Evolutionary conservation across 2,797 vertebrate species (phyloP).

Genomic region (Gymnothorax javanicus): DNA sequence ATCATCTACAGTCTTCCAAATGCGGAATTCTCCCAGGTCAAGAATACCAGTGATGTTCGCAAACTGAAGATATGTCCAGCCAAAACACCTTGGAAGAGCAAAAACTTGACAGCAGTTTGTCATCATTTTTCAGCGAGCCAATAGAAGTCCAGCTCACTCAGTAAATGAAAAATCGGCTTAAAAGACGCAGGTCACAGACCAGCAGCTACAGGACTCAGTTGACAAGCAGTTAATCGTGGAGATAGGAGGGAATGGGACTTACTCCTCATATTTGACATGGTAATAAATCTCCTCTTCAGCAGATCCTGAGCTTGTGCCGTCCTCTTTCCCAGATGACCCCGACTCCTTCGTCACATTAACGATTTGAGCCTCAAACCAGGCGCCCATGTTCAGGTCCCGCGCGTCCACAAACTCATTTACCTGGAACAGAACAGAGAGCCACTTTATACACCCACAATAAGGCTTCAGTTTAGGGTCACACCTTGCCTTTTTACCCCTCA

Average conservation of each 20-base stretch:
- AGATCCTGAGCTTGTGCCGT: slow-evolving; percentile 15
- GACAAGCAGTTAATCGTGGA: not conserved
- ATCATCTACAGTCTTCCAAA: too few relatives aligned
- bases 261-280: slow-evolving; percentile 97
- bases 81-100: too few relatives aligned
- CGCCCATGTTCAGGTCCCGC: slow-evolving; percentile 91
- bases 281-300: slow-evolving; percentile 79
- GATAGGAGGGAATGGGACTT: slow-evolving; percentile 56
- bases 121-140: too few relatives aligned
- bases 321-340: slow-evolving; percentile 50
- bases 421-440: slow-evolving; percentile 55
- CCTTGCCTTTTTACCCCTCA: not conserved
- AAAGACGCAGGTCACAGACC: not conserved
- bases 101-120: too few relatives aligned
- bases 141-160: too few relatives aligned
- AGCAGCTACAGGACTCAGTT: not conserved
- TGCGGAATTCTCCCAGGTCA: too few relatives aligned
- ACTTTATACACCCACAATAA: not conserved
- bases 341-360: slow-evolving; percentile 78
- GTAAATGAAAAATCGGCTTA: not conserved
- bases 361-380: slow-evolving; percentile 94
- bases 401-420: slow-evolving; percentile 91
- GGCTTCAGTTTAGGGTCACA: not conserved
- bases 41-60: too few relatives aligned
- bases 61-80: too few relatives aligned